Conservation (phyloP, 2,797 vertebrate genomes). For the Lithobates sylvaticus region DNA sequence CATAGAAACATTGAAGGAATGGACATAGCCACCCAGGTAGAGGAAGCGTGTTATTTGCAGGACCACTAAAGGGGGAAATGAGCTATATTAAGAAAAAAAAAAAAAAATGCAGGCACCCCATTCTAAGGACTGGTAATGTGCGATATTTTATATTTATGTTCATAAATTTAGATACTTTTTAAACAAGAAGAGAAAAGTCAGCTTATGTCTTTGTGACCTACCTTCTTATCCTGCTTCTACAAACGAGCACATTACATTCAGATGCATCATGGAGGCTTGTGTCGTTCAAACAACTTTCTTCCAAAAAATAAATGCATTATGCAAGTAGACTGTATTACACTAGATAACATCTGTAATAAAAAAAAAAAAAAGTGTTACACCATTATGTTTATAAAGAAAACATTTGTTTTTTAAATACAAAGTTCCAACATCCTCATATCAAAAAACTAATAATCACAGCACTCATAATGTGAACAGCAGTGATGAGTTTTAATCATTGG, state of each 20-base stretch:
- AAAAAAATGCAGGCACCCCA: too few species aligned
- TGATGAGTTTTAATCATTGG: constrained; percentile 22
- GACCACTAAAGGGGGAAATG: too few species aligned
- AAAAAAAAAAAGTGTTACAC: not conserved
- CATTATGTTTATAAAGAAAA: not conserved
- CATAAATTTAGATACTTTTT: too few species aligned
- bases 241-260: not conserved
- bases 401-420: not conserved
- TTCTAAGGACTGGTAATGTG: not conserved
- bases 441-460: not conserved
- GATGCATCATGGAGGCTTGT: not conserved
- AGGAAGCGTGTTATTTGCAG: too few species aligned
- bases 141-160: too few species aligned
- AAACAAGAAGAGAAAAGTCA: not conserved
- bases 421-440: constrained; percentile 27
- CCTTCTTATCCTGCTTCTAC: not conserved
- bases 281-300: not conserved
- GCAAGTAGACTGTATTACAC: not conserved
- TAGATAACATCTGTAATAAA: not conserved
- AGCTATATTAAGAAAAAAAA: too few species aligned
- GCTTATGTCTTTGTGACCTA: not conserved
- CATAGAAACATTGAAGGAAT: too few species aligned
- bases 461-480: constrained; percentile 54
- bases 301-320: not conserved
- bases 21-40: too few species aligned